These are phyloP conservation scores for Thecophora atra DNA, from an alignment of 2,888 invertebrate genomes.

Conservation along the genomic window DNA sequence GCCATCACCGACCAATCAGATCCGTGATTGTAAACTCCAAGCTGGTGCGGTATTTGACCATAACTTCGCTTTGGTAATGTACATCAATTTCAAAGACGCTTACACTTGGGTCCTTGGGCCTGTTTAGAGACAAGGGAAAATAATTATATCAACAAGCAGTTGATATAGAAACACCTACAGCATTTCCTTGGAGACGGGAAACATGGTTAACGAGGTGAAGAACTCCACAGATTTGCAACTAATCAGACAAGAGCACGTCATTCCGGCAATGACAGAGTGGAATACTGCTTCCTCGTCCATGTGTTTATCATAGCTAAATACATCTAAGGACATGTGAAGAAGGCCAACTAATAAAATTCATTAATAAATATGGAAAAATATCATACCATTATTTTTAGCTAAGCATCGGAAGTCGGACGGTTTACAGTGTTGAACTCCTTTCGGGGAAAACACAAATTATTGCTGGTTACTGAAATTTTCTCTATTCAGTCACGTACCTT, in stretches of 20 bases:
- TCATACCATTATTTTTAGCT: constrained; percentile 55
- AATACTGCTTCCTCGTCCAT: constrained; percentile 55
- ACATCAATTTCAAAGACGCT: constrained; percentile 61
- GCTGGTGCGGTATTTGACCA: constrained; percentile 65
- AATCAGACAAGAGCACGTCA: constrained; percentile 60
- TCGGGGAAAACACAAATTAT: not conserved
- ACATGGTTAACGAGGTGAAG: constrained; percentile 51
- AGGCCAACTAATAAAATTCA: not conserved
- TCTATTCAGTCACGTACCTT: constrained; percentile 47
- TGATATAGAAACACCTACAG: constrained; percentile 41
- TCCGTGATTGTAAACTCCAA: constrained; percentile 65
- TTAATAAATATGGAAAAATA: not conserved
- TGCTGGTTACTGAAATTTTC: not conserved
- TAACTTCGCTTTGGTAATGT: constrained; percentile 63
- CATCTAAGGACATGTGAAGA: constrained; percentile 47
- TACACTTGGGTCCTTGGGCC: constrained; percentile 40
- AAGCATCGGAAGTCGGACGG: constrained; percentile 57
- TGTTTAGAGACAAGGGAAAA: constrained; percentile 30
- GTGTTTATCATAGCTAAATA: constrained; percentile 58
- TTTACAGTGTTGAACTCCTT: constrained; percentile 48
- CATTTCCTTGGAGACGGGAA: constrained; percentile 44
- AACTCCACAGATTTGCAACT: constrained; percentile 59
- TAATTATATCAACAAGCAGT: not conserved
- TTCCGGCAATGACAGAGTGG: constrained; percentile 56
- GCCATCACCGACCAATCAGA: constrained; percentile 60